phyloP scores from a whole-genome alignment of 2,888 invertebrate genomes.

The Caenorhabditis afra region DNA sequence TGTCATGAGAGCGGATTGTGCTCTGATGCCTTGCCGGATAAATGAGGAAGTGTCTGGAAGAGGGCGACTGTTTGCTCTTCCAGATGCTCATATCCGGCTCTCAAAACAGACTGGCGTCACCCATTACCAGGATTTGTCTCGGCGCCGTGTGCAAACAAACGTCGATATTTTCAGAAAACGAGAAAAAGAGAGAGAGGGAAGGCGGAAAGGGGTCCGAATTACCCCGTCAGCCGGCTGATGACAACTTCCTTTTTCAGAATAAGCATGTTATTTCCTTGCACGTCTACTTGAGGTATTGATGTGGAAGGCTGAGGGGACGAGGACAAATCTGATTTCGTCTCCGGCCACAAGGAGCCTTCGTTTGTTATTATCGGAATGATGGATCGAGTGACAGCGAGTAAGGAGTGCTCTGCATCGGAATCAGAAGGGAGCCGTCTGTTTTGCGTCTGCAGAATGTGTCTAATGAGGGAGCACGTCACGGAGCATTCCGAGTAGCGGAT shows the following conservation, averaged over 20 bases:
- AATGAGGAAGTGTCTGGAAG: constrained; percentile 8
- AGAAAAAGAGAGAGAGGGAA: neutral
- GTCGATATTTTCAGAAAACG: too few species aligned
- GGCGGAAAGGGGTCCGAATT: neutral
- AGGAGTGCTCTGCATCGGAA: too few species aligned
- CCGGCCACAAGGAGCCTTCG: neutral
- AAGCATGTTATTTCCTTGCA: constrained; percentile 11
- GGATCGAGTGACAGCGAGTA: too few species aligned
- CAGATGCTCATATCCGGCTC: neutral
- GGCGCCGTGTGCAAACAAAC: too few species aligned
- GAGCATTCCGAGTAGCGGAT: too few species aligned
- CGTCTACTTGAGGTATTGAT: constrained; percentile 5
- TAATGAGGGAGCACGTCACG: too few species aligned
- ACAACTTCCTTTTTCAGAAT: neutral
- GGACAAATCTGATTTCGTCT: constrained; percentile 35
- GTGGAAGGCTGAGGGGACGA: constrained; percentile 7
- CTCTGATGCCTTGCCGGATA: constrained; percentile 18
- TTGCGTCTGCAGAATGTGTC: too few species aligned
- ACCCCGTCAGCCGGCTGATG: constrained; percentile 9
- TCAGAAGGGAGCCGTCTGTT: too few species aligned
- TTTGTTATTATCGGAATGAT: too few species aligned
- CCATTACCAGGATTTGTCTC: constrained; percentile 1
- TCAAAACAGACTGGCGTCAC: constrained; percentile 8
- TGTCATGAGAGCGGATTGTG: constrained; percentile 28
- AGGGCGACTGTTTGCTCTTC: neutral